Conservation (phyloP, 2,888 invertebrate species). For the Athalia cordata region DNA sequence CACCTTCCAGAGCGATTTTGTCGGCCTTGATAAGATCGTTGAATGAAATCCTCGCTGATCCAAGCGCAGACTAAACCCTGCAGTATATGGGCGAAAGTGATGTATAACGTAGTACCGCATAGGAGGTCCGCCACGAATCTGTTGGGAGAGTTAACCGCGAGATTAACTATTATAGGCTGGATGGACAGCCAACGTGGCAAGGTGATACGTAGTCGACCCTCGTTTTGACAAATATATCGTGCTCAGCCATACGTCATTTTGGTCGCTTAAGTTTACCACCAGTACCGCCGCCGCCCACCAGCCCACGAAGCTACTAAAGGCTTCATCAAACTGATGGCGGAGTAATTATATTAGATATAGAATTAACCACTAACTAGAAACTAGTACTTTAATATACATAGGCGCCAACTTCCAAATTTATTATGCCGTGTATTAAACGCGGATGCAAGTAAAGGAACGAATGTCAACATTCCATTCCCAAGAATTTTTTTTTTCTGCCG, state of each 20-base stretch:
- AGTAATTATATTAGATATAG: not conserved
- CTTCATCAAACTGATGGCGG: not conserved
- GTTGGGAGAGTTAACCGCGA: constrained; percentile 40
- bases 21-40: too few species aligned
- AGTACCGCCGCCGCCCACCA: not conserved
- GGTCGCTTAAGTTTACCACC: constrained; percentile 9
- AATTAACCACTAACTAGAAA: not conserved
- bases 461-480: not conserved
- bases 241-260: constrained; percentile 29
- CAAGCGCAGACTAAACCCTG: not conserved
- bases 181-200: constrained; percentile 31
- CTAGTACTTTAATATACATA: too few species aligned
- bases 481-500: not conserved
- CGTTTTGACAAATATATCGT: constrained; percentile 37
- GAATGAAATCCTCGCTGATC: constrained; percentile 21
- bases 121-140: constrained; percentile 35
- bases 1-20: not conserved
- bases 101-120: not conserved
- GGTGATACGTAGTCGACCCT: constrained; percentile 17
- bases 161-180: constrained; percentile 42
- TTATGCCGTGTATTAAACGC: too few species aligned
- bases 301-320: not conserved
- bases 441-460: not conserved
- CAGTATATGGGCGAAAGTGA: constrained; percentile 14
- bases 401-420: too few species aligned